Conservation (phyloP, 2,888 invertebrate species). For the Lamproptera curius region DNA sequence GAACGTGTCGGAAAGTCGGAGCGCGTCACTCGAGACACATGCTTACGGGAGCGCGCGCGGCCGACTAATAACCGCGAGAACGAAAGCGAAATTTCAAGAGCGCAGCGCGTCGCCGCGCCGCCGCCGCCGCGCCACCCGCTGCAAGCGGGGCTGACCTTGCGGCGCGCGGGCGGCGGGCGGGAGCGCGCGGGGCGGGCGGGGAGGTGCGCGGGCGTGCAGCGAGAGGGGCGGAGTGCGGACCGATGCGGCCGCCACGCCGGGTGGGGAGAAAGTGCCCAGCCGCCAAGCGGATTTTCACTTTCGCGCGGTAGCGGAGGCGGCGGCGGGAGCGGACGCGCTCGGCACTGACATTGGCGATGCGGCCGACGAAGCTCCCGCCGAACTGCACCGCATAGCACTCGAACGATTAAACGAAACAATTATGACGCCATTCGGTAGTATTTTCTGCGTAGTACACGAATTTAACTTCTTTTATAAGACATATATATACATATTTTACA, state of each 20-base stretch:
- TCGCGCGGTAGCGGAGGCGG: slow-evolving; percentile 53
- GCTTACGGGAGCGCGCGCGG: slow-evolving; percentile 78
- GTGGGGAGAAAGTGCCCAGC: slow-evolving; percentile 75
- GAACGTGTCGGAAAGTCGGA: slow-evolving; percentile 56
- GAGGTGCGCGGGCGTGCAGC: slow-evolving; percentile 52
- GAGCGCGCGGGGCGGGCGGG: slow-evolving; percentile 48
- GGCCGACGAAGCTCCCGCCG: neutral
- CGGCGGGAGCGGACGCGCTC: slow-evolving; percentile 18
- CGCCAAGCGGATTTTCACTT: slow-evolving; percentile 74
- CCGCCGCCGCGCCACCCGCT: slow-evolving; percentile 50
- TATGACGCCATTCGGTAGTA: no score
- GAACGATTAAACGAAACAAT: no score
- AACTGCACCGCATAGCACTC: no score
- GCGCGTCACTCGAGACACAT: slow-evolving; percentile 79
- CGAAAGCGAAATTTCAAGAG: slow-evolving; percentile 86
- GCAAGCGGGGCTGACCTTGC: slow-evolving; percentile 62
- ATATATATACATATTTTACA: no score
- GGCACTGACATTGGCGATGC: slow-evolving; percentile 4
- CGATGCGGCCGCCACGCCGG: slow-evolving; percentile 41
- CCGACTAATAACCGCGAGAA: slow-evolving; percentile 79
- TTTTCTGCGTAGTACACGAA: no score
- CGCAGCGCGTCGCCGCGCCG: slow-evolving; percentile 70
- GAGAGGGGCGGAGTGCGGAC: slow-evolving; percentile 43
- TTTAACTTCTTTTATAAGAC: no score
- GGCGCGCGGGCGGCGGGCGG: slow-evolving; percentile 42